Base-by-base conservation (phyloP, 2,797 vertebrate species). In the Melopsittacus undulatus region DNA sequence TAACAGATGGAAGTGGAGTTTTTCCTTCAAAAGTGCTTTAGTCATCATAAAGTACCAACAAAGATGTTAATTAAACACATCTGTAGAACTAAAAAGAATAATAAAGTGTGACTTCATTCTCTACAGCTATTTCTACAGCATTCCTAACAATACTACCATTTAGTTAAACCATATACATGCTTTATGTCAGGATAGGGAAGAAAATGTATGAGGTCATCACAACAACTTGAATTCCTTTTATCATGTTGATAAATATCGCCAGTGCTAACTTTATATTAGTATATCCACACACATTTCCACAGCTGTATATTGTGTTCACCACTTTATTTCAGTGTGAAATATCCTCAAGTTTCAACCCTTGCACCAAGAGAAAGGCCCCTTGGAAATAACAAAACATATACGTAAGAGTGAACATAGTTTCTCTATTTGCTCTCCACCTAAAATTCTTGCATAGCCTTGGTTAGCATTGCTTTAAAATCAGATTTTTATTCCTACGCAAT, bases 1-100 rank as follows among this genome's bases (percentile, higher is more conserved):
- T 94, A 94, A 86, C 83, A 79, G 77, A 94, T 80, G 82, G 90
- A 90, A 96, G 77, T 38, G 61, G 18, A 86, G 49, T 29, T 91
- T 93, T 86, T 70, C 63, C 45, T 89, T 80, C 64, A 68, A 46
- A 96, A 94, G 42, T 72, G 80, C 56, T 84, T 84, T 57, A 93
- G 61, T 92, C 83, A 85, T 85, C 90, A 87, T 45, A 74, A 87
- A 89, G n/a, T 70, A 89, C n/a, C 66, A 92, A 86, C 51, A 89
- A 64, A 80, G 48, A 80, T 40, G 32, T 64, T 82, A 86, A 94
- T 90, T 61, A 94, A 93, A 89, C 30, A 74, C 63, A 82, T 46
- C 64, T 66, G 46, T 73, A 86, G 46, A 81, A 83, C 24, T 66
- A 83, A 57, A 73, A 40, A 12, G 30, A 56, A 38, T 8, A 56